Conservation (phyloP, 2,113 vertebrate species). For the Zosterops hypoxanthus region DNA sequence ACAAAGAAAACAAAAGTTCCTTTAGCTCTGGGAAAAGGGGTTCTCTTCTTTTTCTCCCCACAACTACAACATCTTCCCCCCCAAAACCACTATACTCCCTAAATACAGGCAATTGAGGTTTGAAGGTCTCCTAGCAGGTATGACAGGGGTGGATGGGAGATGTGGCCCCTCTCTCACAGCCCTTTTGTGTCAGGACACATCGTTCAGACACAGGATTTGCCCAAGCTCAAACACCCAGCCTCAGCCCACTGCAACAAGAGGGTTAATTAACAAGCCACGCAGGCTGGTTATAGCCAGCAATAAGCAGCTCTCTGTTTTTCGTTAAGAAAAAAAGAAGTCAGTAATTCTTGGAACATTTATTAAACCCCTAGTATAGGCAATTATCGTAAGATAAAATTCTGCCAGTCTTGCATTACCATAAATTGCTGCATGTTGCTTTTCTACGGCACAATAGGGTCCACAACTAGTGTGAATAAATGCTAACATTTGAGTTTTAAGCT, state of each 20-base stretch:
- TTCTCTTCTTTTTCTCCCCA: background rate
- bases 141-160: background rate
- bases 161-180: background rate
- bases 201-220: fast-evolving
- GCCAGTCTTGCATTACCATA: conserved; percentile 68
- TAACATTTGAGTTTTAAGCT: conserved; percentile 50
- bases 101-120: background rate
- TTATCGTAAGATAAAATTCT: conserved; percentile 68
- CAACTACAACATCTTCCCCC: fast-evolving
- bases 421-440: conserved; percentile 62
- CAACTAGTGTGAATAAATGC: conserved; percentile 50
- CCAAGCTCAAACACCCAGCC: background rate
- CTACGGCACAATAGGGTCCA: conserved; percentile 35
- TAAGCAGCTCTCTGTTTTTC: conserved; percentile 46
- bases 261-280: conserved; percentile 58
- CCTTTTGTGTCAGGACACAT: background rate
- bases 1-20: background rate
- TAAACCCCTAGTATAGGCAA: conserved; percentile 67
- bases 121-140: background rate
- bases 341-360: conserved; percentile 71
- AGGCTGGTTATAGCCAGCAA: conserved; percentile 22
- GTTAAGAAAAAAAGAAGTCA: conserved; percentile 52
- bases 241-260: background rate
- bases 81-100: background rate
- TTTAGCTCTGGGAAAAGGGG: background rate